Conservation (phyloP, 1,140 invertebrate species). For the Drosophila parvula region DNA sequence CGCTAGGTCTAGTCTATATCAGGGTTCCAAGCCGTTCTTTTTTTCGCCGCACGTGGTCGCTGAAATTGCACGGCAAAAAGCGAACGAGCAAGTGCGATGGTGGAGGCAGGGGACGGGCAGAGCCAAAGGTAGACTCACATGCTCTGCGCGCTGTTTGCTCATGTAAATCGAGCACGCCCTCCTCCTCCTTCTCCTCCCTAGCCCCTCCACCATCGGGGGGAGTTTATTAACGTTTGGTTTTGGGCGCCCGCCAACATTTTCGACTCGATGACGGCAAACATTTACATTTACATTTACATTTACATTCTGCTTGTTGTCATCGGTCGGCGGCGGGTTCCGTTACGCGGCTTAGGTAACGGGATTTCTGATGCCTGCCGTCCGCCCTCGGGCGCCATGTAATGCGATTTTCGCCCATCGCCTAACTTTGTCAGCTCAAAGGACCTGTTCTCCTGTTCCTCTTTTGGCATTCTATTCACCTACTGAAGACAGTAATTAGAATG, state of each 20-base stretch:
- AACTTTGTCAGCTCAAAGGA: neutral
- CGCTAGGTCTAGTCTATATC: neutral
- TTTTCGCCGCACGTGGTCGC: slow-evolving; percentile 30
- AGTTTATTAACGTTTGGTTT: slow-evolving; percentile 77
- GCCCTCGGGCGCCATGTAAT: neutral
- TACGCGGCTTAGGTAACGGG: slow-evolving; percentile 46
- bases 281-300: slow-evolving; percentile 69
- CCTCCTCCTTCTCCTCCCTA: too few species aligned
- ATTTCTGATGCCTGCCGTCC: slow-evolving; percentile 3
- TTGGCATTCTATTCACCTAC: too few species aligned
- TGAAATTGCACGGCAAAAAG: slow-evolving; percentile 23
- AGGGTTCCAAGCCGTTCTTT: neutral
- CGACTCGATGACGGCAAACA: slow-evolving; percentile 79
- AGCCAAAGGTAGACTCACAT: slow-evolving; percentile 27
- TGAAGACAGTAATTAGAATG: neutral
- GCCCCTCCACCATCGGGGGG: neutral
- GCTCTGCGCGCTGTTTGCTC: slow-evolving; percentile 59
- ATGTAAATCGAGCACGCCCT: slow-evolving; percentile 69
- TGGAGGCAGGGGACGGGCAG: neutral
- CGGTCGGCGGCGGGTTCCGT: slow-evolving; percentile 17
- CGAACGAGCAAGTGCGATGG: neutral
- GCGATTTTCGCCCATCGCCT: neutral
- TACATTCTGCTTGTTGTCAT: slow-evolving; percentile 73
- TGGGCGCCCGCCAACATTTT: slow-evolving; percentile 67
- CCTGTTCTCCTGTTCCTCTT: too few species aligned